These are phyloP conservation scores for Avahi laniger DNA, from an alignment of 2,797 vertebrate genomes.

Conservation along the genomic window DNA sequence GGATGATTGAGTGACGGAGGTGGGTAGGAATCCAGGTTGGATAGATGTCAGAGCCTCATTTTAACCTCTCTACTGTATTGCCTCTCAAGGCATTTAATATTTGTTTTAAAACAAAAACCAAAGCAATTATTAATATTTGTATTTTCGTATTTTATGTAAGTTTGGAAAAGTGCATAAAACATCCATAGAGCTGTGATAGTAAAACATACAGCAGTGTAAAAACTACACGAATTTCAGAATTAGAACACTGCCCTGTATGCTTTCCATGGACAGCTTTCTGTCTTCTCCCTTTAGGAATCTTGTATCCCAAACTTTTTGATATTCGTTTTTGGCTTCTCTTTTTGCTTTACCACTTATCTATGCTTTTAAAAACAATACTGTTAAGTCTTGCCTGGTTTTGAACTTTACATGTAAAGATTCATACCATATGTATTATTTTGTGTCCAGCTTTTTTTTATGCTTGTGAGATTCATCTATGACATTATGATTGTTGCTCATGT, in stretches of 20 bases:
- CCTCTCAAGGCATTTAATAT: neutral
- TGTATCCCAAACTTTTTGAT: neutral
- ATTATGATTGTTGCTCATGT: neutral
- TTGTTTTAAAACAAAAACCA: neutral
- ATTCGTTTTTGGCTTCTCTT: neutral
- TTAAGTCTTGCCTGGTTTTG: neutral
- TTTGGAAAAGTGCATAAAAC: neutral
- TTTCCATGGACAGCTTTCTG: neutral
- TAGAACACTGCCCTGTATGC: too few species aligned
- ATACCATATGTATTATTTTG: neutral
- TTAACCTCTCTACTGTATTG: neutral
- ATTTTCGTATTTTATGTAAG: neutral
- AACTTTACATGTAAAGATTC: neutral
- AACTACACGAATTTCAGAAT: neutral
- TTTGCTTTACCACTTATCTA: neutral
- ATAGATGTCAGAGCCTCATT: neutral
- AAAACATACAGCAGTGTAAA: neutral
- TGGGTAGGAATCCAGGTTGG: neutral
- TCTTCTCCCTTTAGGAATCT: neutral
- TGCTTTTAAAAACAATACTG: neutral
- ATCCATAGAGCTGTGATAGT: neutral
- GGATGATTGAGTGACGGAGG: neutral
- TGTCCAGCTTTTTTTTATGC: neutral
- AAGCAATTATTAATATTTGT: neutral
- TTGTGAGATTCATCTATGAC: neutral